Conservation (phyloP, 2,113 vertebrate species). For the Gasterosteus nipponicus region DNA sequence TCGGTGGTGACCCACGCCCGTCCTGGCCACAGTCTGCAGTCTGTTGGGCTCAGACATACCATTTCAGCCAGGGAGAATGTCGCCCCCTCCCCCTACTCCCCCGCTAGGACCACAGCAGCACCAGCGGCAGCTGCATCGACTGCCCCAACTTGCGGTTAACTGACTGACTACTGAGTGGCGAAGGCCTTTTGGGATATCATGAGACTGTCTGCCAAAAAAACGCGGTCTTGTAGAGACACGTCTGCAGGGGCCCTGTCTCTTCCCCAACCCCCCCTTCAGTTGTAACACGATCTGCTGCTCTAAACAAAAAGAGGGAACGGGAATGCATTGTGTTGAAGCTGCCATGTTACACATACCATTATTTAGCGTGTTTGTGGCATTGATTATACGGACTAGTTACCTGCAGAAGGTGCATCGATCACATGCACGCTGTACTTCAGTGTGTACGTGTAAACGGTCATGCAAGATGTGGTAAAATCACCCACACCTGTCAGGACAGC, state of each 20-base stretch:
- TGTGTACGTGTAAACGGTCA: neutral
- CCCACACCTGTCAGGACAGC: neutral
- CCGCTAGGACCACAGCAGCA: constrained; percentile 50
- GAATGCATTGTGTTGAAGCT: constrained; percentile 31
- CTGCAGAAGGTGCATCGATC: neutral
- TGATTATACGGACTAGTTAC: neutral
- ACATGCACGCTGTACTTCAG: neutral
- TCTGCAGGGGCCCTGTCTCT: constrained; percentile 60
- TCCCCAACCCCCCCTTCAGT: neutral
- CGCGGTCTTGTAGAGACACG: constrained; percentile 75
- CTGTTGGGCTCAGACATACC: constrained; percentile 59
- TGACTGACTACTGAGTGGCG: constrained; percentile 65
- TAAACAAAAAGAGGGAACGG: constrained; percentile 63
- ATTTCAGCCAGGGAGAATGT: constrained; percentile 60
- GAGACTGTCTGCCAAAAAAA: constrained; percentile 53
- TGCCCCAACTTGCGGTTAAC: constrained; percentile 85
- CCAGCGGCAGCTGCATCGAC: constrained; percentile 62
- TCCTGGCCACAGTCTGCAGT: constrained; percentile 73
- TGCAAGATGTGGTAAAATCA: neutral
- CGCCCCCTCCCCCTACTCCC: neutral
- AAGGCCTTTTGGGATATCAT: constrained; percentile 74
- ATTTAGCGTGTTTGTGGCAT: neutral
- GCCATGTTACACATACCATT: neutral
- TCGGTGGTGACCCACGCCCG: constrained; percentile 49
- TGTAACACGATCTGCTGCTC: constrained; percentile 61